Evolutionary conservation across 2,888 invertebrate genomes (phyloP), one percentile per base, ranked within the genome.

Genomic region (Spodoptera exigua): DNA sequence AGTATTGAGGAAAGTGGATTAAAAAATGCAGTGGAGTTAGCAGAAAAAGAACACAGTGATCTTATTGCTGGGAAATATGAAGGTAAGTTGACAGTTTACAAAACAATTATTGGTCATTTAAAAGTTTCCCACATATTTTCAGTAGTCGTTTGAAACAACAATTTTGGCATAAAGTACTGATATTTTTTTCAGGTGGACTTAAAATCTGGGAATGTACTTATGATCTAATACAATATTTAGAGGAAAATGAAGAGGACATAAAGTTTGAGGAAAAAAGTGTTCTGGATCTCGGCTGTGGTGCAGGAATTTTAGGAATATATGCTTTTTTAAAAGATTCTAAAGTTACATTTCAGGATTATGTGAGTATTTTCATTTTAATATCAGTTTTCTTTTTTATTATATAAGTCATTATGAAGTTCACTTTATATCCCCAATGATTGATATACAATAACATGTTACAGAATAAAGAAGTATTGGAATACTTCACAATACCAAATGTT

Each of bases 141-240:
- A 18, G n/a, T 5, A 27, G 1, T 44, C 13, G 32, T 14, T 4
- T 14, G 13, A 14, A 16, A 16, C 21, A 1, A 13, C 5, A 35
- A 54, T 10, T 13, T 27, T 35, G 10, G 36, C 10, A 0, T n/a
- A 12, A 13, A 14, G 14, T 5, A 0, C 4, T 16, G 2, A n/a
- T 5, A 7, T 10, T 27, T 37, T 40, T 78, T 92, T 47, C 81
- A 98, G 99, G 99, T 78, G 99, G 99, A 10, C 94, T 98, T 32
- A 99, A 99, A 95, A 96, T 99, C 61, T 99, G 99, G 99, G 99
- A 99, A 93, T 98, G 99, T 82, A 97, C 98, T 4, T 94, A 95
- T 78, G 99, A 99, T 87, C 89, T 99, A 54, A 89, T 96, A 36
- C 88, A 95, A 62, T 98, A 96, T 86, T 85, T 98, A 36, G 80